Conservation (phyloP, 2,113 vertebrate genomes). For the Larimichthys polyactis region DNA sequence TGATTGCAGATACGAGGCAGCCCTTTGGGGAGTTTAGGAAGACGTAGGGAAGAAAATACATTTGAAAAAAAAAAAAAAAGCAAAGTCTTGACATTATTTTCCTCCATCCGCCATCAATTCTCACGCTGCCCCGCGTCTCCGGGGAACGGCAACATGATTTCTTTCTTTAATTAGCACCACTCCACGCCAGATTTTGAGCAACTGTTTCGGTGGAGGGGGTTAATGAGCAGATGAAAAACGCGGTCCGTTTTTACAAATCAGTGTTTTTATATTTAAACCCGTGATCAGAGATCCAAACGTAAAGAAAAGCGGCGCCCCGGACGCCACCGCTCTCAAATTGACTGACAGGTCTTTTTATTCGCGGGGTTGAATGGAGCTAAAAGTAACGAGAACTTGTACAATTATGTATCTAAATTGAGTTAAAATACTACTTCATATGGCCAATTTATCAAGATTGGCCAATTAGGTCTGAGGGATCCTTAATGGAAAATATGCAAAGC, state of each 20-base stretch:
- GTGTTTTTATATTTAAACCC: constrained; percentile 16
- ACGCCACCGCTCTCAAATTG: neutral
- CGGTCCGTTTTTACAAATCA: neutral
- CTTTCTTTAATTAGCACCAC: constrained; percentile 49
- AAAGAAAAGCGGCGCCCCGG: neutral
- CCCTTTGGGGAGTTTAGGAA: constrained; percentile 43
- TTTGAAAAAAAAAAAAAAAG: neutral
- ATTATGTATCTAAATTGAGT: neutral
- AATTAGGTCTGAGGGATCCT: neutral
- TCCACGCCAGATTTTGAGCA: constrained; percentile 15
- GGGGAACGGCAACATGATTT: constrained; percentile 30
- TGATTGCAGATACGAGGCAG: constrained; percentile 41
- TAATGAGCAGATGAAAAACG: constrained; percentile 42
- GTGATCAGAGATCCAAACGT: neutral
- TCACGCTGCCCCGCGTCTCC: neutral
- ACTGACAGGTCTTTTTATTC: neutral
- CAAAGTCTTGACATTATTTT: constrained; percentile 55
- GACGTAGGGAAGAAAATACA: neutral
- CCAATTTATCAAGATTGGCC: neutral
- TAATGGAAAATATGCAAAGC: constrained; percentile 25
- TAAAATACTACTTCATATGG: neutral
- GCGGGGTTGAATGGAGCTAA: neutral
- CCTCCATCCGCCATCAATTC: constrained; percentile 12
- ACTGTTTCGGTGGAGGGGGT: constrained; percentile 17
- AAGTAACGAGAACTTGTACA: neutral